These are phyloP conservation scores for Falco columbarius DNA, from an alignment of 2,797 vertebrate species.

Conservation along the genomic window DNA sequence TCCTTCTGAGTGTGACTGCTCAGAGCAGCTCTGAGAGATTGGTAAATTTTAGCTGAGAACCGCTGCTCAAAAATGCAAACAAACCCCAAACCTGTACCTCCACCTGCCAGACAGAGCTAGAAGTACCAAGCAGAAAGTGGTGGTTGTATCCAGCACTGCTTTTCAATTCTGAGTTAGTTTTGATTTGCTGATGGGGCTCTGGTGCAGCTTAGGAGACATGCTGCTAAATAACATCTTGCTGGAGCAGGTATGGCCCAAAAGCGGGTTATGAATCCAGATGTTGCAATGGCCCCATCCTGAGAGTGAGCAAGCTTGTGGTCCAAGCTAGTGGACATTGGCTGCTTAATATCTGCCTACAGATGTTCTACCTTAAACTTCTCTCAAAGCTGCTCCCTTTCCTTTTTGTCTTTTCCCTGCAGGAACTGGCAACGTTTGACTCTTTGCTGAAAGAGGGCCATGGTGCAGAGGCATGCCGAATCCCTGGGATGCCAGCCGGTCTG, in stretches of 20 bases:
- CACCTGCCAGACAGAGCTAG: not conserved
- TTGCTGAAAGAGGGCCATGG: accelerated
- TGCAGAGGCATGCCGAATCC: not conserved
- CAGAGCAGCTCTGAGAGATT: not conserved
- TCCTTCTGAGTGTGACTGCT: not conserved
- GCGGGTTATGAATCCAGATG: not conserved
- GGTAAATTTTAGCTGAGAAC: not conserved
- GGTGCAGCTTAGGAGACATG: not conserved
- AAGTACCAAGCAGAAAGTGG: not conserved
- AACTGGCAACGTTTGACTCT: not conserved
- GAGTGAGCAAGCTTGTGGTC: not conserved
- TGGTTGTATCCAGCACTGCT: not conserved
- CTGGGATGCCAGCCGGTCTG: not conserved
- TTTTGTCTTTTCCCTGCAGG: not conserved
- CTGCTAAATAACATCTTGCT: not conserved
- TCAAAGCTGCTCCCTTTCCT: not conserved
- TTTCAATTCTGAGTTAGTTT: not conserved
- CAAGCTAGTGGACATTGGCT: not conserved
- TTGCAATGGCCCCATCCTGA: accelerated
- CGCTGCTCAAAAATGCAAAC: not conserved
- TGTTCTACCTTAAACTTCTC: not conserved
- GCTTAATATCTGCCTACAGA: not conserved
- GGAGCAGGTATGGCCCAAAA: not conserved
- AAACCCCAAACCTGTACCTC: not conserved
- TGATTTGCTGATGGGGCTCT: not conserved